A percentile compares a stretch with the other conserved stretches of the same genome.
Evolutionary conservation across 1,140 invertebrate species (phyloP).

Genomic region (Drosophila tropicalis): DNA sequence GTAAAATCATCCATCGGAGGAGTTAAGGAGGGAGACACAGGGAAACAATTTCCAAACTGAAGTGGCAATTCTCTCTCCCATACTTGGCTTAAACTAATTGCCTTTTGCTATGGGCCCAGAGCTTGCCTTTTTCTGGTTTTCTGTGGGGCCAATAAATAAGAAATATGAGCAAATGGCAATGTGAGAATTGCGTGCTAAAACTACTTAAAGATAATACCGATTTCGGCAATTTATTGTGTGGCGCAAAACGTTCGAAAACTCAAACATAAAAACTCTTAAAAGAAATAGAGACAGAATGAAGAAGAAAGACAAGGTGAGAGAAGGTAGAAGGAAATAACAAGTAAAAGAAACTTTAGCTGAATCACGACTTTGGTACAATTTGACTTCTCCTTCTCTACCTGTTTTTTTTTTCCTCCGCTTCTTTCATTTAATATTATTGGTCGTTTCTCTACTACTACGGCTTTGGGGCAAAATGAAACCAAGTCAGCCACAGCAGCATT

Average conservation of each 20-base stretch:
- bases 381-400: constrained; percentile 45
- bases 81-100: constrained; percentile 61
- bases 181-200: constrained; percentile 64
- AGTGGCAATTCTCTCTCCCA: neutral
- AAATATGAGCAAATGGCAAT: constrained; percentile 53
- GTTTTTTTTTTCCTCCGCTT: neutral
- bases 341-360: constrained; percentile 65
- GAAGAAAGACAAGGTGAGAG: neutral
- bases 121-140: neutral
- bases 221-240: constrained; percentile 49
- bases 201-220: constrained; percentile 59
- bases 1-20: neutral
- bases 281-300: constrained; percentile 5
- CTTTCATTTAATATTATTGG: constrained; percentile 6
- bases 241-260: constrained; percentile 5
- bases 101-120: constrained; percentile 24
- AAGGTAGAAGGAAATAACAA: constrained; percentile 25
- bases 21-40: neutral
- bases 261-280: neutral
- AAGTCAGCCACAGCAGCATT: constrained; percentile 49
- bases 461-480: constrained; percentile 25
- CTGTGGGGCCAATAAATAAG: constrained; percentile 31
- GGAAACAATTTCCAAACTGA: neutral
- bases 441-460: neutral
- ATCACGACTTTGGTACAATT: constrained; percentile 73